Conservation (phyloP, 1,140 invertebrate species). For the Drosophila aff. region DNA sequence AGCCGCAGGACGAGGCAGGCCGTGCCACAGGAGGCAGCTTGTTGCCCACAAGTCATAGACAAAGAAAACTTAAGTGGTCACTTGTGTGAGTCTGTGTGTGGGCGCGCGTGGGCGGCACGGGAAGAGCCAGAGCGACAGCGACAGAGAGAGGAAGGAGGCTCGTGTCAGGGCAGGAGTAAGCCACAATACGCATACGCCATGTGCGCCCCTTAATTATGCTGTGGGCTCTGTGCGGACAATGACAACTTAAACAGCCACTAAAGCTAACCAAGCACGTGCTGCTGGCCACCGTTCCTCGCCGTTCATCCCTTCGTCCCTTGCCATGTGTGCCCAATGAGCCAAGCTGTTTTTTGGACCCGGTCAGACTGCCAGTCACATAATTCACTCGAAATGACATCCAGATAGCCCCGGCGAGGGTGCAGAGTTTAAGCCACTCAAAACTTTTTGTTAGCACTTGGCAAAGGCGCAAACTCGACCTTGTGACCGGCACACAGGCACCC, state of each 20-base stretch:
- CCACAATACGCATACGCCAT: constrained; percentile 76
- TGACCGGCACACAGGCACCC: constrained; percentile 31
- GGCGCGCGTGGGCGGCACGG: neutral
- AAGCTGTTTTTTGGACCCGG: constrained; percentile 50
- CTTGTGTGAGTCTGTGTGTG: constrained; percentile 31
- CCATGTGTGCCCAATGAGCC: constrained; percentile 66
- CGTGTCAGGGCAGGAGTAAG: constrained; percentile 26
- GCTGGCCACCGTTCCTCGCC: neutral
- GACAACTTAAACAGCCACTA: constrained; percentile 75
- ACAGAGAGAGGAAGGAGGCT: neutral
- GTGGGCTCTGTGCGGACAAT: constrained; percentile 45
- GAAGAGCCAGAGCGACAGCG: neutral
- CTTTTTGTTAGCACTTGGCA: constrained; percentile 75
- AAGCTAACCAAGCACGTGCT: constrained; percentile 67
- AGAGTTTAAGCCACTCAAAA: constrained; percentile 60
- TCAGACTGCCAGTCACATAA: constrained; percentile 68
- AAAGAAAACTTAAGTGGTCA: constrained; percentile 81
- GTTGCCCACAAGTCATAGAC: constrained; percentile 67
- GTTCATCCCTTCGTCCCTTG: neutral
- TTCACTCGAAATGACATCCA: constrained; percentile 73
- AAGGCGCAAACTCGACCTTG: constrained; percentile 68
- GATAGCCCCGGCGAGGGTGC: constrained; percentile 22
- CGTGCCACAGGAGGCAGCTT: constrained; percentile 21
- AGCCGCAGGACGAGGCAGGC: constrained; percentile 19
- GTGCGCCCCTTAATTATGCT: constrained; percentile 75